Evolutionary conservation across 64 coral and sea anemone genomes (phyloP).

Genomic region (Dendronephthya gigantea): DNA sequence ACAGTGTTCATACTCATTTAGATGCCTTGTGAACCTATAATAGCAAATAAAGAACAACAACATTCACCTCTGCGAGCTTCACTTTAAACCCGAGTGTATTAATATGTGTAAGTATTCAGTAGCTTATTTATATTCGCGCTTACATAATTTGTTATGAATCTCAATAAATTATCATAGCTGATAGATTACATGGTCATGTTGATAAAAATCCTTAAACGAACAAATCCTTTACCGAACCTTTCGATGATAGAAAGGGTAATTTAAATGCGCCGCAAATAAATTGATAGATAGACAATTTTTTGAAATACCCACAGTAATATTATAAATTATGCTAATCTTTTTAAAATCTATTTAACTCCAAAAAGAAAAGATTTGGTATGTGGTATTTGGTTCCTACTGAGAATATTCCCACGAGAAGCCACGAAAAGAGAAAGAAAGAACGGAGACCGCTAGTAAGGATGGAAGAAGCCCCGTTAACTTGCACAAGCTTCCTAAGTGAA

Average conservation of each 20-base stretch:
- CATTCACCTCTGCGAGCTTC: not conserved
- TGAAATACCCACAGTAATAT: not conserved
- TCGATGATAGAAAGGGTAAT: too few species aligned
- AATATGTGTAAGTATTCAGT: not conserved
- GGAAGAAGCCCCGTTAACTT: not conserved
- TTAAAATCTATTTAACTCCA: not conserved
- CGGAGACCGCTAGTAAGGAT: too few species aligned
- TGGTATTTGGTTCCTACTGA: not conserved
- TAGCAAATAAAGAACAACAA: not conserved
- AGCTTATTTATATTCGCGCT: not conserved
- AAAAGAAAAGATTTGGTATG: not conserved
- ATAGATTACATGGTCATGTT: not conserved
- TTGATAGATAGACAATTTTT: too few species aligned
- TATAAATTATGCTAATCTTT: not conserved
- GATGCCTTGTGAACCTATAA: too few species aligned
- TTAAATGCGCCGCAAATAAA: too few species aligned
- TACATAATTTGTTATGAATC: not conserved
- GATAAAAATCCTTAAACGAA: too few species aligned
- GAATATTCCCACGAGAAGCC: not conserved
- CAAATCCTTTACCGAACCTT: too few species aligned
- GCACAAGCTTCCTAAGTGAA: not conserved
- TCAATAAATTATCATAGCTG: not conserved
- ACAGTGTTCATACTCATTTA: too few species aligned
- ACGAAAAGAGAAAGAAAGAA: not conserved
- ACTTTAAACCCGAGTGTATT: not conserved